Evolutionary conservation across 2,888 invertebrate genomes (phyloP).

Genomic region (Epirrita christyi): DNA sequence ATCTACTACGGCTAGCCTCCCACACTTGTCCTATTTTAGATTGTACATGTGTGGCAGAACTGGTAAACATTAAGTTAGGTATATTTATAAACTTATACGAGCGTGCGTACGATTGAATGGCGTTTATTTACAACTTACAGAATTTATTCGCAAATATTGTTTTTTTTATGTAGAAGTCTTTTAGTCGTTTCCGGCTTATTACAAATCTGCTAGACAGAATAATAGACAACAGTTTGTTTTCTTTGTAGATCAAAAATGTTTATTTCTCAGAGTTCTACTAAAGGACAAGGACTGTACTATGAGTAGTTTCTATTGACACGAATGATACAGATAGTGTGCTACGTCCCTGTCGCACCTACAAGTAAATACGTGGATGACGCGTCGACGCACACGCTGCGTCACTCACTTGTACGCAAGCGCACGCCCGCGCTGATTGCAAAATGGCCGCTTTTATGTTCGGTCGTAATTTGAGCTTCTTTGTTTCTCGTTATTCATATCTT

Average conservation of each 20-base stretch:
- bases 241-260: too few relatives aligned
- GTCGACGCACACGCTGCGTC: constrained; percentile 43
- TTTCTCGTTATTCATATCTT: constrained; percentile 21
- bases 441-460: constrained; percentile 58
- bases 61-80: constrained; percentile 52
- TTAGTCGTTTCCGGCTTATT: background rate
- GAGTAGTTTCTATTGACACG: constrained; percentile 20
- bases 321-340: constrained; percentile 16
- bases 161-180: constrained; percentile 5
- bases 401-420: constrained; percentile 31
- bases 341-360: constrained; percentile 30
- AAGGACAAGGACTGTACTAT: constrained; percentile 6
- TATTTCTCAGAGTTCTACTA: background rate
- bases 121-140: constrained; percentile 25
- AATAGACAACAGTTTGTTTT: background rate
- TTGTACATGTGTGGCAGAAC: constrained; percentile 61
- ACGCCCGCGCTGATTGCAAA: constrained; percentile 57
- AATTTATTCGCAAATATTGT: constrained; percentile 14
- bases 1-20: constrained; percentile 59
- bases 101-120: constrained; percentile 31
- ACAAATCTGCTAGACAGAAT: background rate
- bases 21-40: constrained; percentile 77
- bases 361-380: constrained; percentile 40
- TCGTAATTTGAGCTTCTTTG: constrained; percentile 43
- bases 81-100: constrained; percentile 22